Evolutionary conservation across 92 coral and sea anemone genomes (phyloP).

Genomic region (Palythoa caribaeorum): DNA sequence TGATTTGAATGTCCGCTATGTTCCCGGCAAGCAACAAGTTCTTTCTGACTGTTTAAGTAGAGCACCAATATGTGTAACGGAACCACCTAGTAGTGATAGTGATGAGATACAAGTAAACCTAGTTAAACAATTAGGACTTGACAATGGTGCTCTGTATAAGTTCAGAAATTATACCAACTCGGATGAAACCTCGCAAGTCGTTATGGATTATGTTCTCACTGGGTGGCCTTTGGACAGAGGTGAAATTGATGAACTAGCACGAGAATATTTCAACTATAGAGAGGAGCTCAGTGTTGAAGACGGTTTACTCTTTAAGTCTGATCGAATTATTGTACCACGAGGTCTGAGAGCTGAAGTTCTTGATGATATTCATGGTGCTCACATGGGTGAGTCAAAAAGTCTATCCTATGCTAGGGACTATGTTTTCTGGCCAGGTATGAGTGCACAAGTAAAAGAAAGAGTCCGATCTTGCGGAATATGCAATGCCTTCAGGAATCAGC

Average conservation of each 20-base stretch:
- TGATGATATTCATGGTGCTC: slow-evolving; percentile 71
- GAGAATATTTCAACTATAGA: slow-evolving; percentile 66
- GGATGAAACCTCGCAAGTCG: slow-evolving; percentile 61
- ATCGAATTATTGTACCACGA: slow-evolving; percentile 51
- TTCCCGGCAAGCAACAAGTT: slow-evolving; percentile 66
- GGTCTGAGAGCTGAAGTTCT: slow-evolving; percentile 55
- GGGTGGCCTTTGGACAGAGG: slow-evolving; percentile 57
- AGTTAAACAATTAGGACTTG: slow-evolving; percentile 1
- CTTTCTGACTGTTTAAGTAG: slow-evolving; percentile 65
- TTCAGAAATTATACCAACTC: slow-evolving; percentile 35
- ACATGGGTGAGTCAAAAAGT: slow-evolving; percentile 64
- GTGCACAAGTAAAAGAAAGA: slow-evolving; percentile 19
- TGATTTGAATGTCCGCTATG: slow-evolving; percentile 56
- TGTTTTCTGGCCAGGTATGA: slow-evolving; percentile 61
- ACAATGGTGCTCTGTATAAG: slow-evolving; percentile 8
- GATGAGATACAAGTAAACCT: slow-evolving; percentile 25
- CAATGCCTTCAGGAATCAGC: slow-evolving; percentile 32
- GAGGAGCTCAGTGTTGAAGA: no score
- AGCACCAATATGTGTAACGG: slow-evolving; percentile 38
- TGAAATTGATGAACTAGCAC: slow-evolving; percentile 67
- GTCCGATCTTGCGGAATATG: slow-evolving; percentile 23
- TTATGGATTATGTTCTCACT: slow-evolving; percentile 58
- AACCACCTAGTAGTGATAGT: neutral
- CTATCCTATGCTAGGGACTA: slow-evolving; percentile 54
- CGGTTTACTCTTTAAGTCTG: no score